phyloP scores from a whole-genome alignment of 2,797 vertebrate genomes.

The Ciconia nigra region DNA sequence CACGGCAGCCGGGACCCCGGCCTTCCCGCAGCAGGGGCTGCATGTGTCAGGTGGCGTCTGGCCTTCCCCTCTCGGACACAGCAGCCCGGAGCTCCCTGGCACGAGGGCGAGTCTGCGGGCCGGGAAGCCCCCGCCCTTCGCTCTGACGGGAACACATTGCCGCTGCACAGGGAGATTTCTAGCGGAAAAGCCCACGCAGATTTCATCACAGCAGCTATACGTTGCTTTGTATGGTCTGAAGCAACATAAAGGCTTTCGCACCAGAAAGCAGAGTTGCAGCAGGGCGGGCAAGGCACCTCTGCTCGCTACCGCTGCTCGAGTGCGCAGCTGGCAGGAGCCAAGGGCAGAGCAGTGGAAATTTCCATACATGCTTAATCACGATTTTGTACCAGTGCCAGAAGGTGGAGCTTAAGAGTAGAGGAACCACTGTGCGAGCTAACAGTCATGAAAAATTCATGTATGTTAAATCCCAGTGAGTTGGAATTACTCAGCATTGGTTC shows the following conservation, averaged over 20 bases:
- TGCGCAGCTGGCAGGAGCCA: not conserved
- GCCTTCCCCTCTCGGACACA: fast-evolving
- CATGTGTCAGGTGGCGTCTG: fast-evolving
- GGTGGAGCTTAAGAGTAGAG: not conserved
- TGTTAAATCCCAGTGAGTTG: fast-evolving
- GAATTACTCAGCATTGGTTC: not conserved
- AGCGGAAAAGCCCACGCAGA: fast-evolving
- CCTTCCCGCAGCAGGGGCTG: not conserved
- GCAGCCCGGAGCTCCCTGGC: too few relatives aligned
- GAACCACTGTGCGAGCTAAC: not conserved
- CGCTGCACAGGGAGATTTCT: fast-evolving
- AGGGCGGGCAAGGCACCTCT: too few relatives aligned
- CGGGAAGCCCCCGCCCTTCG: fast-evolving
- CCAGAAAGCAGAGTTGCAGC: fast-evolving
- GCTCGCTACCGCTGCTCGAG: not conserved
- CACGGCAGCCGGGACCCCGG: not conserved
- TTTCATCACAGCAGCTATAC: fast-evolving
- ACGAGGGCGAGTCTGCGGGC: too few relatives aligned
- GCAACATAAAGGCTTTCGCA: not conserved
- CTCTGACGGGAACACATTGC: fast-evolving
- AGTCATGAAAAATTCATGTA: fast-evolving
- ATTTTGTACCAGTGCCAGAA: not conserved
- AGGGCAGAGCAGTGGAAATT: constrained; percentile 33
- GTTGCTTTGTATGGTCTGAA: fast-evolving
- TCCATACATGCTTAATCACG: not conserved